Evolutionary conservation across 2,888 invertebrate genomes (phyloP).

Genomic region (Exocentrus adspersus): DNA sequence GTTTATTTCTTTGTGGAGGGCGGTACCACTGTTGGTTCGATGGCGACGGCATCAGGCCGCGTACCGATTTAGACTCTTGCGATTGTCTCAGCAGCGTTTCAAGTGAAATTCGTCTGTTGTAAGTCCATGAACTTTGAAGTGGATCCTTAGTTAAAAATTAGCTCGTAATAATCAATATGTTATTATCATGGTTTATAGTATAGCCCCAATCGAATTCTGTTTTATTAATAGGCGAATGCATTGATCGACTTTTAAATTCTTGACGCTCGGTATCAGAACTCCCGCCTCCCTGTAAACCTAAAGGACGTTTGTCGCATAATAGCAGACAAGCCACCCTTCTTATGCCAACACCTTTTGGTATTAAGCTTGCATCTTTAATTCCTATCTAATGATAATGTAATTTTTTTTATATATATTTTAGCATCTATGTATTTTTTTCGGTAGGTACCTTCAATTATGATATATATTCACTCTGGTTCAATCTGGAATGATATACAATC

Average conservation of each 20-base stretch:
- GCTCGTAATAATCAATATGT: slow-evolving; percentile 17
- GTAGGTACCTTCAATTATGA: too few relatives aligned
- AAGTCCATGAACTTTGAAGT: slow-evolving; percentile 18
- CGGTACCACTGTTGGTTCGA: background rate
- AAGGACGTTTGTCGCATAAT: too few relatives aligned
- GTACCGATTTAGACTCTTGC: slow-evolving; percentile 10
- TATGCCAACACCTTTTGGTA: too few relatives aligned
- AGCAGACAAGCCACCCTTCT: too few relatives aligned
- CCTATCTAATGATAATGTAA: too few relatives aligned
- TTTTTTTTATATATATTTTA: too few relatives aligned
- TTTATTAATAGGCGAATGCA: background rate
- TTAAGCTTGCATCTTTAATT: too few relatives aligned
- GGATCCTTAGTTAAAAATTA: slow-evolving; percentile 11
- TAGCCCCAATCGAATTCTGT: background rate
- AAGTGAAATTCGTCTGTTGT: slow-evolving; percentile 29
- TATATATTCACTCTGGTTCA: too few relatives aligned
- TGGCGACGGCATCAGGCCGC: slow-evolving; percentile 6
- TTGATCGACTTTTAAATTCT: background rate
- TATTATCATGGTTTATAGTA: slow-evolving; percentile 1
- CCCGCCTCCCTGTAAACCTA: background rate
- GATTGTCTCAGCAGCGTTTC: slow-evolving; percentile 10
- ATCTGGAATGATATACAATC: too few relatives aligned
- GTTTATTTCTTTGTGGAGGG: too few relatives aligned
- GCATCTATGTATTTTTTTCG: too few relatives aligned
- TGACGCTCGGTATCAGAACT: background rate